A percentile compares a stretch with the other conserved stretches of the same genome.
These are phyloP conservation scores for Xenops minutus DNA, from an alignment of 2,797 vertebrate genomes.

Conservation along the genomic window DNA sequence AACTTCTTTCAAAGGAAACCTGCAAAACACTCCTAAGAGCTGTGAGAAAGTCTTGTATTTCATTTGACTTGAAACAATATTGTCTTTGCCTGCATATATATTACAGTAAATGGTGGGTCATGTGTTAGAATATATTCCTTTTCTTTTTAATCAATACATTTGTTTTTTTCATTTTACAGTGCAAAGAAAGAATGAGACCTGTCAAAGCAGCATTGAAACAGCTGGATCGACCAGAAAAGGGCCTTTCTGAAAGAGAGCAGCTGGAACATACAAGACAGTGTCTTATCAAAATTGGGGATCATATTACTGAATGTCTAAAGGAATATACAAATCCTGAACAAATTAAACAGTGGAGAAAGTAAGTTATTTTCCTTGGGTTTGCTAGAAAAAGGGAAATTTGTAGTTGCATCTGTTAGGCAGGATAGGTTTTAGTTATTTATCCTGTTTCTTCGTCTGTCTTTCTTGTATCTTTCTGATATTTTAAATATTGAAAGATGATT, in stretches of 20 bases:
- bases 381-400: neutral
- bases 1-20: neutral
- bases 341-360: slow-evolving; percentile 99
- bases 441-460: neutral
- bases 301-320: slow-evolving; percentile 97
- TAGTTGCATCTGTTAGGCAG: neutral
- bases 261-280: slow-evolving; percentile 96
- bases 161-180: slow-evolving; percentile 75
- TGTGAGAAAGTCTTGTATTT: neutral
- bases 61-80: neutral
- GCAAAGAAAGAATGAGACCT: slow-evolving; percentile 98
- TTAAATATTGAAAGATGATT: neutral
- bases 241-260: slow-evolving; percentile 96
- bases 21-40: neutral
- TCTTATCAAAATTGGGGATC: slow-evolving; percentile 97
- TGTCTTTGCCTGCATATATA: neutral
- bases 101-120: neutral
- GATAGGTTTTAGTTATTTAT: neutral
- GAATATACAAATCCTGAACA: slow-evolving; percentile 94
- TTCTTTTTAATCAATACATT: neutral
- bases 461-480: neutral
- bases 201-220: slow-evolving; percentile 98
- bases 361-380: slow-evolving; percentile 45
- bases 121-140: neutral
- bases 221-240: slow-evolving; percentile 95